These are phyloP conservation scores for Molothrus aeneus DNA, from an alignment of 2,797 vertebrate genomes.

Conservation along the genomic window DNA sequence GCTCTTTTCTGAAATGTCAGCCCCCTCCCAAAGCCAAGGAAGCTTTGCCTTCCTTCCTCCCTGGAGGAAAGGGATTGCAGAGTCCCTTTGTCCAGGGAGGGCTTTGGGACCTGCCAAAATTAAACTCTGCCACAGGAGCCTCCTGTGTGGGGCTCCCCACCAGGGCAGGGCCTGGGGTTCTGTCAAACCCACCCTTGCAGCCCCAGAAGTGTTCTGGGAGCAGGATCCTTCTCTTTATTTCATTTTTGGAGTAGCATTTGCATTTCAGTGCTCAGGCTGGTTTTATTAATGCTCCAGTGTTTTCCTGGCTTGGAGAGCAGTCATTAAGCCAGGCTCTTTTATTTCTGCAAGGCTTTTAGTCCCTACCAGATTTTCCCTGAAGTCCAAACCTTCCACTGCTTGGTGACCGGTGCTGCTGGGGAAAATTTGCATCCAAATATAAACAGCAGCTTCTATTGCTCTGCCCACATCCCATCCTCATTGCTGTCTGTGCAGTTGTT, in stretches of 20 bases:
- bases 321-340: neutral
- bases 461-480: neutral
- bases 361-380: neutral
- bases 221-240: neutral
- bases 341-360: neutral
- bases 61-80: constrained; percentile 3
- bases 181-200: neutral
- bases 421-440: neutral
- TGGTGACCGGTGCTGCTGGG: neutral
- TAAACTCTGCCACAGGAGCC: neutral
- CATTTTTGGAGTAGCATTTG: neutral
- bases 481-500: neutral
- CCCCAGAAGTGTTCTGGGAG: neutral
- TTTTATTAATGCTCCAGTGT: neutral
- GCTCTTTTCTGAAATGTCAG: neutral
- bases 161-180: neutral
- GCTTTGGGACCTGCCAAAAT: neutral
- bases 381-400: neutral
- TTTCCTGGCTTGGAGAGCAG: constrained; percentile 9
- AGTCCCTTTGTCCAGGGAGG: neutral
- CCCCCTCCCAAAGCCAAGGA: neutral
- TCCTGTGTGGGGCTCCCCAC: neutral
- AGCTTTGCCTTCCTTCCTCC: constrained; percentile 50
- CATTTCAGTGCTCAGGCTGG: constrained; percentile 3
- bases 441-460: neutral